Conservation (phyloP, 2,113 vertebrate genomes). For the Sitta europaea region DNA sequence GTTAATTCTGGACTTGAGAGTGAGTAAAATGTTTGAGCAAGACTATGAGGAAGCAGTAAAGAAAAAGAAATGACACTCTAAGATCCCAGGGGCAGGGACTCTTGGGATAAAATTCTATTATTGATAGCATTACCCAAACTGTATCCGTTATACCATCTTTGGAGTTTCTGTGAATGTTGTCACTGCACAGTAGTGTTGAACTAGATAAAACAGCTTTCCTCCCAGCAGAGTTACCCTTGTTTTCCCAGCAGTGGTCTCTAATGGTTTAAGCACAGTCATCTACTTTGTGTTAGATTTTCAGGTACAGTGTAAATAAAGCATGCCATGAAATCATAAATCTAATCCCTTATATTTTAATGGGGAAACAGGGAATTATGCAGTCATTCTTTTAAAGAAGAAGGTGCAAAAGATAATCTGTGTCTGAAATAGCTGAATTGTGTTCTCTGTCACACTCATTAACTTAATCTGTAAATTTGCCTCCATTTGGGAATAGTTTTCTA, state of each 20-base stretch:
- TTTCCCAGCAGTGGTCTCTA: neutral
- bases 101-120: neutral
- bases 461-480: neutral
- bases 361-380: neutral
- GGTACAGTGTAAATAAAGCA: neutral
- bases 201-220: neutral
- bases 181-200: neutral
- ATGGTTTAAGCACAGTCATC: neutral
- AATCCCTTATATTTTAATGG: neutral
- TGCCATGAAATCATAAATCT: neutral
- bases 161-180: neutral
- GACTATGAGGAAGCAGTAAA: neutral
- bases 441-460: neutral
- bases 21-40: neutral
- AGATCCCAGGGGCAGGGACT: neutral
- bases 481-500: neutral
- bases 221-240: neutral
- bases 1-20: neutral
- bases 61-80: neutral
- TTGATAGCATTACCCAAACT: neutral
- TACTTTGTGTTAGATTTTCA: neutral
- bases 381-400: neutral
- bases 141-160: neutral
- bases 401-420: neutral
- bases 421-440: neutral